These are phyloP conservation scores for Tetragnatha versicolor DNA, from an alignment of 1,140 invertebrate genomes.

Conservation along the genomic window DNA sequence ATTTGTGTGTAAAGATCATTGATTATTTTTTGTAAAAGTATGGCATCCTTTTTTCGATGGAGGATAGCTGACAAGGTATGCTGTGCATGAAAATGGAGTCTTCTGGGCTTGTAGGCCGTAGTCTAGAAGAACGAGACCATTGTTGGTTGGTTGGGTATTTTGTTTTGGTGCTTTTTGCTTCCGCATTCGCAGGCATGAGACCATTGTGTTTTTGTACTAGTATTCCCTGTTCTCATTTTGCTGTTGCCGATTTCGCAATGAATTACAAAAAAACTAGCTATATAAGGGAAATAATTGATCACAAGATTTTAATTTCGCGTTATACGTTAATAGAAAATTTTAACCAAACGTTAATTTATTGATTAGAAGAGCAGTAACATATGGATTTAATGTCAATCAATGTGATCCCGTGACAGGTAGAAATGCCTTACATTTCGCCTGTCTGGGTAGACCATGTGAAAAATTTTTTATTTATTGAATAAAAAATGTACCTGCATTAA, in stretches of 20 bases:
- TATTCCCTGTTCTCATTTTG: background rate
- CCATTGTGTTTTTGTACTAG: background rate
- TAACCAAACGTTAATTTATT: background rate
- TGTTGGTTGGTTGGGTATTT: too few species aligned
- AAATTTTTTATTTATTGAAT: background rate
- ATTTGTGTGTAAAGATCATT: background rate
- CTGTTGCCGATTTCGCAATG: background rate
- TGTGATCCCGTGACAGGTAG: background rate
- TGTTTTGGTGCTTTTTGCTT: too few species aligned
- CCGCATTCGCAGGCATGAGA: too few species aligned
- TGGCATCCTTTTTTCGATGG: conserved; percentile 20
- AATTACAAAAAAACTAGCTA: background rate
- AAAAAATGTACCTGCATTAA: background rate
- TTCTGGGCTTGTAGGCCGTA: too few species aligned
- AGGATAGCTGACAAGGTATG: conserved; percentile 13
- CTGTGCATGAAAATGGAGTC: too few species aligned
- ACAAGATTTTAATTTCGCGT: background rate
- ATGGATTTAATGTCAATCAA: background rate
- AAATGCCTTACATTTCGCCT: background rate
- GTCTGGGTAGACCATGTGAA: background rate
- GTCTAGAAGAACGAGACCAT: too few species aligned
- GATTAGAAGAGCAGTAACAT: background rate
- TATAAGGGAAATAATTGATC: background rate
- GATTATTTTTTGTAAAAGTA: background rate
- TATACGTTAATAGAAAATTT: background rate